These are phyloP conservation scores for Oikopleura dioica DNA, from an alignment of 23 tunicate species.

Conservation along the genomic window DNA sequence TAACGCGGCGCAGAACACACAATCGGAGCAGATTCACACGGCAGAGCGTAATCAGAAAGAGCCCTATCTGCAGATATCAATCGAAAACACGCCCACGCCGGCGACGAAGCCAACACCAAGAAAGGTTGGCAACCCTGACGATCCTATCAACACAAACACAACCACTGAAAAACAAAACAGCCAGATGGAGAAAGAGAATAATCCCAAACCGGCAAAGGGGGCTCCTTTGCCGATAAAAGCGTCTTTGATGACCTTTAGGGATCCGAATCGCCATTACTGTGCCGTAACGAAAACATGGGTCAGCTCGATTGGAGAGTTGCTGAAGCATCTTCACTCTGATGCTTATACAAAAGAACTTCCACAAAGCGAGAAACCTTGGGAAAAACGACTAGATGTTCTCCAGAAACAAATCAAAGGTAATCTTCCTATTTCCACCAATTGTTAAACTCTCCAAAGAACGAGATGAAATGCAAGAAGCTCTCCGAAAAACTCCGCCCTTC, in stretches of 20 bases:
- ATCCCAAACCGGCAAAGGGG: too few species aligned
- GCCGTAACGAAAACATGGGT: not conserved
- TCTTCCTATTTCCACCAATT: not conserved
- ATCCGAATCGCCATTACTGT: not conserved
- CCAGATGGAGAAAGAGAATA: too few species aligned
- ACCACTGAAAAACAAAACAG: too few species aligned
- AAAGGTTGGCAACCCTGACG: too few species aligned
- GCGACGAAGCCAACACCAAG: not conserved
- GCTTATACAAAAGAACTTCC: not conserved
- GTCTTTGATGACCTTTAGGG: not conserved
- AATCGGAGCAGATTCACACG: too few species aligned
- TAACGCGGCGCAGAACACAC: too few species aligned
- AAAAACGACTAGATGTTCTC: not conserved
- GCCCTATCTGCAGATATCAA: not conserved
- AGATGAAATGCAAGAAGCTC: conserved; percentile 1
- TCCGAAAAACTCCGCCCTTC: not conserved
- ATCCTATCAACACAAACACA: too few species aligned
- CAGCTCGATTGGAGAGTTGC: not conserved
- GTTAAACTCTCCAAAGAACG: not conserved
- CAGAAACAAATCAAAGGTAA: not conserved
- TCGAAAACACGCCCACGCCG: not conserved
- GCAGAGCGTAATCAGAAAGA: not conserved
- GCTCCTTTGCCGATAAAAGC: not conserved
- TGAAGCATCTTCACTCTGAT: conserved; percentile 11
- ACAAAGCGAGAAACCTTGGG: not conserved